These are phyloP conservation scores for Taeniopygia guttata DNA, from an alignment of 2,797 vertebrate species.

Conservation along the genomic window DNA sequence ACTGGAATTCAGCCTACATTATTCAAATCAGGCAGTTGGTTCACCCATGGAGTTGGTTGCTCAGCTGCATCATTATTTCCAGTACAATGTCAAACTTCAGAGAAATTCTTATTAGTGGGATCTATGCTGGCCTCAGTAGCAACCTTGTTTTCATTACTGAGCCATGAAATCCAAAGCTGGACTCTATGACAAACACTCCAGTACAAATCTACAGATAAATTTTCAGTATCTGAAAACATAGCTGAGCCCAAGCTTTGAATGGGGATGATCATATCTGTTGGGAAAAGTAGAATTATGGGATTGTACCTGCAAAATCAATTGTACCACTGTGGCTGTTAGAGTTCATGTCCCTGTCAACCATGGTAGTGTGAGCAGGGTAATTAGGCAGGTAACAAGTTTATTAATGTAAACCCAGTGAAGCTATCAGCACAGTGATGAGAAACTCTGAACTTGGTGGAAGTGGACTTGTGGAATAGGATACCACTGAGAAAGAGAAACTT, in stretches of 20 bases:
- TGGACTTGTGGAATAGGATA: background rate
- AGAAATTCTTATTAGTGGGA: background rate
- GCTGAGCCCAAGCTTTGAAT: background rate
- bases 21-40: background rate
- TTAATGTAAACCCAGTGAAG: background rate
- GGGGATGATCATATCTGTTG: background rate
- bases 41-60: background rate
- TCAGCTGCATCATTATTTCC: background rate
- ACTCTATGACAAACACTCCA: background rate
- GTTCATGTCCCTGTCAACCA: background rate
- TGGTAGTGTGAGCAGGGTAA: background rate
- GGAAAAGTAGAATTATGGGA: background rate
- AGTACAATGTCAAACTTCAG: background rate
- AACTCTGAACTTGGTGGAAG: background rate
- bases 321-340: background rate
- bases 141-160: background rate
- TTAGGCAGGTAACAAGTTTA: background rate
- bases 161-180: background rate
- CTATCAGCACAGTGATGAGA: background rate
- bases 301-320: background rate
- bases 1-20: background rate
- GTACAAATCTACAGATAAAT: background rate
- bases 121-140: background rate
- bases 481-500: background rate
- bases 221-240: background rate